phyloP scores from a whole-genome alignment of 2,888 invertebrate genomes.

The Pardosa pseudoannulata region DNA sequence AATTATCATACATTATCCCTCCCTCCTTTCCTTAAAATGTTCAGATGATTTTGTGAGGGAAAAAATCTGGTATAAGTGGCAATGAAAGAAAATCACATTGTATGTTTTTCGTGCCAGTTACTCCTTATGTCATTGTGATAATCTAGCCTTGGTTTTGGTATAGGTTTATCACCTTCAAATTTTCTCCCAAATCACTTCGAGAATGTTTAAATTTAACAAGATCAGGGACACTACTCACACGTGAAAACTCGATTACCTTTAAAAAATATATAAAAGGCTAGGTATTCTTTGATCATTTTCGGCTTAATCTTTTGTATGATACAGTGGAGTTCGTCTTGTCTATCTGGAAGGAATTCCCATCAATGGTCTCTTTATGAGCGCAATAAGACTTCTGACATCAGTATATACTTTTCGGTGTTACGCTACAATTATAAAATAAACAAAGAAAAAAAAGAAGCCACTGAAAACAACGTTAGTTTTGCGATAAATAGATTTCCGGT shows the following conservation, averaged over 20 bases:
- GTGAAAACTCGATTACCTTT: neutral
- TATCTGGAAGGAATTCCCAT: neutral
- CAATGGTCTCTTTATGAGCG: neutral
- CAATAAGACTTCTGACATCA: neutral
- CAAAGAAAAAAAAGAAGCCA: slow-evolving; percentile 18
- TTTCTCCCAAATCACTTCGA: too few species aligned
- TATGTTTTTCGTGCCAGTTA: too few species aligned
- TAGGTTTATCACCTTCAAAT: too few species aligned
- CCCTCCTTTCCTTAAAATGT: too few species aligned
- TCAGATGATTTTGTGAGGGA: too few species aligned
- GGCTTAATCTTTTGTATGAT: neutral
- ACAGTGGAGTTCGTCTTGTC: neutral
- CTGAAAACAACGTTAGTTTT: slow-evolving; percentile 56
- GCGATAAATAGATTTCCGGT: slow-evolving; percentile 69
- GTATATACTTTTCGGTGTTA: slow-evolving; percentile 21
- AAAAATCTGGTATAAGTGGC: too few species aligned
- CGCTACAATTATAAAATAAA: slow-evolving; percentile 60
- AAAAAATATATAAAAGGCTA: too few species aligned
- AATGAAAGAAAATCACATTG: too few species aligned
- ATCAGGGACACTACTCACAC: neutral
- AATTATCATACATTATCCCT: too few species aligned
- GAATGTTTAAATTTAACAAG: too few species aligned
- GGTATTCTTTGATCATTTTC: neutral
- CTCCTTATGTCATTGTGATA: too few species aligned
- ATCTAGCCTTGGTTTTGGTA: too few species aligned